Evolutionary conservation across 2,888 invertebrate genomes (phyloP), one percentile per base, ranked within the genome.

Genomic region (Allolobophora icterica): DNA sequence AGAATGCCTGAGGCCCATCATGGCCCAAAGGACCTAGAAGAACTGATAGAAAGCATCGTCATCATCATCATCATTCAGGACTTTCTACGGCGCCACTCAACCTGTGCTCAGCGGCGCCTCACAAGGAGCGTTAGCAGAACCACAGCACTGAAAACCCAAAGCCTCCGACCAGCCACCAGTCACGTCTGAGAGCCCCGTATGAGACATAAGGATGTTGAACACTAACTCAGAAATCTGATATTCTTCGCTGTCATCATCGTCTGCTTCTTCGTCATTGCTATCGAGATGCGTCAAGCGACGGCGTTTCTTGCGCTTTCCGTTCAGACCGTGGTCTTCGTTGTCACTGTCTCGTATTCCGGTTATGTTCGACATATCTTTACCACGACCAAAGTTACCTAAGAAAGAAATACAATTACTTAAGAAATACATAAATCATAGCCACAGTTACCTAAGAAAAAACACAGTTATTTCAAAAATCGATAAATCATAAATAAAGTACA

Each of bases 331-430:
- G 40, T 91, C 91, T 15, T 91, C 92, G 19, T 89, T 89, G 40
- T 91, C 91, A 33, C 91, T 89, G n/a, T 90, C 91, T 35, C 84
- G 71, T 52, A 89, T 84, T 40, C 92, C 91, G 1, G 97, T 89
- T 89, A 98, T 98, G 91, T 98, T 98, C n/a, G 97, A 97, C 93
- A 98, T 98, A 95, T 98, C 98, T 95, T 98, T 98, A 0, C 98
- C 98, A 38, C 98, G 90, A 33, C 91, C 91, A 58, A 90, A 90
- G 45, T 92, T 92, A n/a, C 89, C 92, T 89, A 91, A 34, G 34
- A 71, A 34, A 15, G 5, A 35, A 38, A 35, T 15, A 83, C 40
- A 40, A 71, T 84, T 34, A 42, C 15, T 42, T 17, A 13, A 42
- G 42, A 42, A 42, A 71, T 71, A 71, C 6, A n/a, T 71, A n/a